Evolutionary conservation across 2,113 vertebrate genomes (phyloP).

Genomic region (Perca fluviatilis): DNA sequence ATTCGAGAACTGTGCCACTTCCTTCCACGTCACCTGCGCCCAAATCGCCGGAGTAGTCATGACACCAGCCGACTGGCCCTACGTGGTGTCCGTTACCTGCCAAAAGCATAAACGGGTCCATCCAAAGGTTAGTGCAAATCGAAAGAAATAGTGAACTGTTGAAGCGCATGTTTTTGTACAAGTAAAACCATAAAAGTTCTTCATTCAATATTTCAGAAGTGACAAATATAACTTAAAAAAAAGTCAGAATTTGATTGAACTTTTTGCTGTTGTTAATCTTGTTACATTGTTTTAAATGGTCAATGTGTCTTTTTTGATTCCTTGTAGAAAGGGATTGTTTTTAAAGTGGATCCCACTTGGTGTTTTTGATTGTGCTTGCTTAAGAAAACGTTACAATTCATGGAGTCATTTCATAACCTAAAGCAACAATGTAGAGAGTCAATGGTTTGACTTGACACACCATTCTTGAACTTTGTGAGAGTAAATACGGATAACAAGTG

Average conservation of each 20-base stretch:
- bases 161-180: not conserved
- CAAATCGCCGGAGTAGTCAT: conserved; percentile 92
- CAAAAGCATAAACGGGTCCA: conserved; percentile 88
- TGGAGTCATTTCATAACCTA: not conserved
- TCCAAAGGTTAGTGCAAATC: conserved; percentile 77
- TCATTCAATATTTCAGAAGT: not conserved
- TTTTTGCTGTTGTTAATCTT: no score
- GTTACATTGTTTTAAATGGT: no score
- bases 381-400: not conserved
- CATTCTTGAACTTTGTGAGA: not conserved
- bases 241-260: no score
- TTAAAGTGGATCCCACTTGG: not conserved
- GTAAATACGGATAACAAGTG: not conserved
- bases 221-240: no score
- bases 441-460: not conserved
- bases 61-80: conserved; percentile 97
- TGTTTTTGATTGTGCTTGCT: not conserved
- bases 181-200: not conserved
- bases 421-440: not conserved
- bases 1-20: conserved; percentile 92
- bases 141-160: no score
- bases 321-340: no score
- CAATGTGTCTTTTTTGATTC: no score
- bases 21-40: conserved; percentile 97
- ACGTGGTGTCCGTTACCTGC: conserved; percentile 95